A percentile compares a stretch with the other conserved stretches of the same genome.
These are phyloP conservation scores for Hemithea aestivaria DNA, from an alignment of 2,888 invertebrate genomes.

Conservation along the genomic window DNA sequence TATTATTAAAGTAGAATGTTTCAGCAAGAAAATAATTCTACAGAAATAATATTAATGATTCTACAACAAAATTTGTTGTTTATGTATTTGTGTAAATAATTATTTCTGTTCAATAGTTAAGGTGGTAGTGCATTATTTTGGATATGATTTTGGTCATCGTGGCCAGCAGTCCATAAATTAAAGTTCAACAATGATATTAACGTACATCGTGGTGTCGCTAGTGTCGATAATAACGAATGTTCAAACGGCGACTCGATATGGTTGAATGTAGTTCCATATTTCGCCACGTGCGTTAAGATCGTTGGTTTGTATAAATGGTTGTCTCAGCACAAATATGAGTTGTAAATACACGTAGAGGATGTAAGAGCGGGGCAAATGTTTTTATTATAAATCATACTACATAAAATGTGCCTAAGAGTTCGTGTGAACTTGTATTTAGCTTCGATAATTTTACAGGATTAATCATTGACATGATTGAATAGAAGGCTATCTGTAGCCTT, in stretches of 20 bases:
- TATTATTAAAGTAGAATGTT: slow-evolving; percentile 33
- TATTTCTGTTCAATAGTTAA: slow-evolving; percentile 31
- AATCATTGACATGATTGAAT: slow-evolving; percentile 17
- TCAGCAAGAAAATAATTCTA: too few relatives aligned
- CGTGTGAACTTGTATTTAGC: slow-evolving; percentile 53
- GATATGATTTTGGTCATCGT: slow-evolving; percentile 28
- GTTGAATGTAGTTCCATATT: too few relatives aligned
- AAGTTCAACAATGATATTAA: too few relatives aligned
- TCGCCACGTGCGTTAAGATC: too few relatives aligned
- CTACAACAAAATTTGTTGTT: too few relatives aligned
- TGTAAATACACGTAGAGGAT: slow-evolving; percentile 54
- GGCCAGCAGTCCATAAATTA: slow-evolving; percentile 38
- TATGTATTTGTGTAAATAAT: slow-evolving; percentile 54
- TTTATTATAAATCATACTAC: slow-evolving; percentile 48
- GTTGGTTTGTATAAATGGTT: slow-evolving; percentile 37
- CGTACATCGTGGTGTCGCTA: too few relatives aligned
- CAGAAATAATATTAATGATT: too few relatives aligned
- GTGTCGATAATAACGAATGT: slow-evolving; percentile 29
- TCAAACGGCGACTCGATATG: too few relatives aligned
- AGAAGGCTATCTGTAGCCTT: slow-evolving; percentile 12
- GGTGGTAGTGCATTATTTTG: slow-evolving; percentile 31
- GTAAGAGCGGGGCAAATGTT: slow-evolving; percentile 60
- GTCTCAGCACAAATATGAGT: slow-evolving; percentile 38
- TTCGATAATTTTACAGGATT: slow-evolving; percentile 36
- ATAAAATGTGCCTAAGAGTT: slow-evolving; percentile 70